Percentiles rank a stretch among this genome's conserved stretches.
phyloP scores from a whole-genome alignment of 2,888 invertebrate genomes.

The Lycophotia porphyrea region DNA sequence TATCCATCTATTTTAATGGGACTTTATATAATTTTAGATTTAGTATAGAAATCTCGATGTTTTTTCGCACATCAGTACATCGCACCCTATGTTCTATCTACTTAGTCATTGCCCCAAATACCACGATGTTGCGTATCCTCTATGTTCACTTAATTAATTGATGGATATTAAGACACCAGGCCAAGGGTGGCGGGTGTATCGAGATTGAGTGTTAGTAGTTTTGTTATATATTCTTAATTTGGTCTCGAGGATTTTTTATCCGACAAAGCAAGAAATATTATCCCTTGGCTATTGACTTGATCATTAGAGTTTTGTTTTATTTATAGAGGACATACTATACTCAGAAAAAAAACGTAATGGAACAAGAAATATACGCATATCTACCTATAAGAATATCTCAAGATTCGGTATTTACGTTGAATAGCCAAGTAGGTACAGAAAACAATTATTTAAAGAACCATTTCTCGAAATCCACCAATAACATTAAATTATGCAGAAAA shows the following conservation, averaged over 20 bases:
- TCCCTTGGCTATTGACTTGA: neutral
- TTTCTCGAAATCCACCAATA: slow-evolving; percentile 10
- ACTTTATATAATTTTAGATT: neutral
- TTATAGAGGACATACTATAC: no score
- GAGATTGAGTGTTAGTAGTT: slow-evolving; percentile 31
- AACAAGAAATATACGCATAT: neutral
- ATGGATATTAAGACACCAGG: slow-evolving; percentile 49
- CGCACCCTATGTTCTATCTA: slow-evolving; percentile 58
- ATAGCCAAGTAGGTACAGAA: neutral
- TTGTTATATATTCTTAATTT: slow-evolving; percentile 29
- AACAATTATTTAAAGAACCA: neutral
- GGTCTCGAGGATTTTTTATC: neutral
- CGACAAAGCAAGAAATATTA: neutral
- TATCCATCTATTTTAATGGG: no score
- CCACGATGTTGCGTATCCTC: slow-evolving; percentile 56
- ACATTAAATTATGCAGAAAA: slow-evolving; percentile 33
- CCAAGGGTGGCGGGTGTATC: slow-evolving; percentile 31
- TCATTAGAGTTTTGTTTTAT: neutral
- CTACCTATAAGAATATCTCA: neutral
- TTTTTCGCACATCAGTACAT: neutral
- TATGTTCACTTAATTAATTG: slow-evolving; percentile 58
- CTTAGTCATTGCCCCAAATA: slow-evolving; percentile 54
- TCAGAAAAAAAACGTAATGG: neutral
- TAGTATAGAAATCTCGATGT: neutral
- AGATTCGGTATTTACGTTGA: neutral